These are phyloP conservation scores for Lamellibrachia satsuma DNA, from an alignment of 2,888 invertebrate genomes.

Conservation along the genomic window DNA sequence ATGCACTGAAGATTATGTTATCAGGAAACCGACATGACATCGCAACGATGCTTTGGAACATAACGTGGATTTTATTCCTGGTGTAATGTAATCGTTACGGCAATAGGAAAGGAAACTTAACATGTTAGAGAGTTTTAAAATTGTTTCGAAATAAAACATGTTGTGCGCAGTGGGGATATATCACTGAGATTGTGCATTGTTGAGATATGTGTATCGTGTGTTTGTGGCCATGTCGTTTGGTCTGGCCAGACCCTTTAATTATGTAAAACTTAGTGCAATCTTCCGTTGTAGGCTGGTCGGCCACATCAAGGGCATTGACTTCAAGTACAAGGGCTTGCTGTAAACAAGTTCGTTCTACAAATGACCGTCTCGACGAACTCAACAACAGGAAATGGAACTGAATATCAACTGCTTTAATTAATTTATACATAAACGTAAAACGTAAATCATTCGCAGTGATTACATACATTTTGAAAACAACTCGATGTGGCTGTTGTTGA, in stretches of 20 bases:
- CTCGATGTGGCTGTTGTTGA: background rate
- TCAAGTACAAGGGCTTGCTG: background rate
- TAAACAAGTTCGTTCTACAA: background rate
- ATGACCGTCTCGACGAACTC: background rate
- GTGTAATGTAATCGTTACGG: background rate
- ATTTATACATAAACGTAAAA: background rate
- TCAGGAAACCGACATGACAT: too few relatives aligned
- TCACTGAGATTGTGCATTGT: background rate
- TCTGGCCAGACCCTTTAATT: background rate
- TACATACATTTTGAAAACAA: background rate
- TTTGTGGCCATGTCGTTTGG: background rate
- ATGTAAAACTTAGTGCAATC: background rate
- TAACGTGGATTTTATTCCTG: background rate
- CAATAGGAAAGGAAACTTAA: too few relatives aligned
- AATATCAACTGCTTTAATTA: background rate
- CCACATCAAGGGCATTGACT: slow-evolving; percentile 11
- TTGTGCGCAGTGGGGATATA: background rate
- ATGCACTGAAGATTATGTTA: too few relatives aligned
- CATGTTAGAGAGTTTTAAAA: too few relatives aligned
- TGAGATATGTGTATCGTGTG: background rate
- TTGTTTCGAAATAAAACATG: background rate
- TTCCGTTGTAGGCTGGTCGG: background rate
- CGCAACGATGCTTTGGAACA: background rate
- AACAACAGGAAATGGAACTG: background rate
- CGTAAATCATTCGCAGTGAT: background rate